These are phyloP conservation scores for Drosophila suboccidentalis DNA, from an alignment of 2,888 invertebrate species.

Conservation along the genomic window DNA sequence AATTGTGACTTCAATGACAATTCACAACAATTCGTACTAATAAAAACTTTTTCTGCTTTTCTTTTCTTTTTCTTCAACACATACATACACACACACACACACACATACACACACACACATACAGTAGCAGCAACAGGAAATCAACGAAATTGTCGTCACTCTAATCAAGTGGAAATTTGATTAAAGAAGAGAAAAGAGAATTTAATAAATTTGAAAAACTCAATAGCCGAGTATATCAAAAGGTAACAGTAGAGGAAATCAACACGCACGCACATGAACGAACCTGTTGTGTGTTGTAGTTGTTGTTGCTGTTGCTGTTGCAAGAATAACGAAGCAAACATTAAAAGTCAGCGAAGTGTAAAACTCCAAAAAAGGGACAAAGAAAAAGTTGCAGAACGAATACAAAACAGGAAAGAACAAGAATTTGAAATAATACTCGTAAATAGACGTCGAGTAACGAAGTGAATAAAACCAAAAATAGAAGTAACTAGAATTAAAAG, in stretches of 20 bases:
- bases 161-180: constrained; percentile 83
- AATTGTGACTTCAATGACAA: constrained; percentile 1
- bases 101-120: constrained; percentile 4
- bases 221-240: constrained; percentile 66
- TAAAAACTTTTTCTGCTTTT: constrained; percentile 38
- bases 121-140: constrained; percentile 64
- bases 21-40: constrained; percentile 28
- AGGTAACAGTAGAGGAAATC: constrained; percentile 69
- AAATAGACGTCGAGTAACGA: constrained; percentile 44
- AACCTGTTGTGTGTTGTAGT: constrained; percentile 44
- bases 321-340: constrained; percentile 60
- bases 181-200: constrained; percentile 67
- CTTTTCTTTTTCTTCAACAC: not conserved
- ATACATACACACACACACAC: not conserved
- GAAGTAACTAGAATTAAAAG: constrained; percentile 51
- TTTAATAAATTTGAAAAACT: constrained; percentile 74
- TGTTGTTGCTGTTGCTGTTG: constrained; percentile 2
- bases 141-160: constrained; percentile 76
- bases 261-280: constrained; percentile 77
- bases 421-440: constrained; percentile 32
- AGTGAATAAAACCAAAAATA: constrained; percentile 50
- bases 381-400: constrained; percentile 30
- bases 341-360: constrained; percentile 75
- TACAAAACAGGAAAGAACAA: constrained; percentile 35
- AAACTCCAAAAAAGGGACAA: constrained; percentile 52